Conservation (phyloP, 1,140 invertebrate species). For the Drosophila sturtevanti region DNA sequence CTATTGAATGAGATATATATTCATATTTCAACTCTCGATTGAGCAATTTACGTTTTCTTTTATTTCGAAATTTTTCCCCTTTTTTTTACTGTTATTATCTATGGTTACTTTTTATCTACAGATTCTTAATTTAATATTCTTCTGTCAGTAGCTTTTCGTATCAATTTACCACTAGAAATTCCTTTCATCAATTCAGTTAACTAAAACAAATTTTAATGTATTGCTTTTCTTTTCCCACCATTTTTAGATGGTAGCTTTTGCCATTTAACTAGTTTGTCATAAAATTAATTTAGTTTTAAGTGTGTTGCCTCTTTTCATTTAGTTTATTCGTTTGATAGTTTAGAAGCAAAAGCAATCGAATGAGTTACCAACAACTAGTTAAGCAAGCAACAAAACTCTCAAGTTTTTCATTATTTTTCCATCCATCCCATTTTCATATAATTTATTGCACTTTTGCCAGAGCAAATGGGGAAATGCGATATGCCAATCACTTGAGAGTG, state of each 20-base stretch:
- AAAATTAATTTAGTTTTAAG: slow-evolving; percentile 69
- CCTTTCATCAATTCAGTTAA: background rate
- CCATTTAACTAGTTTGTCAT: slow-evolving; percentile 74
- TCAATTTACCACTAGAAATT: background rate
- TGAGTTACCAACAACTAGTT: background rate
- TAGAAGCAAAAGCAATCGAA: slow-evolving; percentile 14
- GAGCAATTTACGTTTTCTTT: too few relatives aligned
- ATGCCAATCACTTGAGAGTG: slow-evolving; percentile 74
- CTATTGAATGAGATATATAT: too few relatives aligned
- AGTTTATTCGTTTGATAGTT: slow-evolving; percentile 36
- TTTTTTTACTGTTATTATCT: background rate
- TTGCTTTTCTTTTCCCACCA: slow-evolving; percentile 20
- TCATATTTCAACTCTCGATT: too few relatives aligned
- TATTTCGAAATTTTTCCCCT: too few relatives aligned
- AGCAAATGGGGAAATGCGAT: slow-evolving; percentile 77
- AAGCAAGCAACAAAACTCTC: background rate
- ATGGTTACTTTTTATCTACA: background rate
- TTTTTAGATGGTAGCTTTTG: slow-evolving; percentile 50
- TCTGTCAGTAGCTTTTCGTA: background rate
- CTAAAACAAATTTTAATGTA: background rate
- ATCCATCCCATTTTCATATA: slow-evolving; percentile 22
- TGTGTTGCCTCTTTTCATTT: slow-evolving; percentile 11
- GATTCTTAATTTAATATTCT: background rate
- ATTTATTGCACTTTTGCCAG: slow-evolving; percentile 76
- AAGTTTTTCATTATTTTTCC: slow-evolving; percentile 22